Conservation (phyloP, 2,113 vertebrate species). For the Syrmaticus mikado region DNA sequence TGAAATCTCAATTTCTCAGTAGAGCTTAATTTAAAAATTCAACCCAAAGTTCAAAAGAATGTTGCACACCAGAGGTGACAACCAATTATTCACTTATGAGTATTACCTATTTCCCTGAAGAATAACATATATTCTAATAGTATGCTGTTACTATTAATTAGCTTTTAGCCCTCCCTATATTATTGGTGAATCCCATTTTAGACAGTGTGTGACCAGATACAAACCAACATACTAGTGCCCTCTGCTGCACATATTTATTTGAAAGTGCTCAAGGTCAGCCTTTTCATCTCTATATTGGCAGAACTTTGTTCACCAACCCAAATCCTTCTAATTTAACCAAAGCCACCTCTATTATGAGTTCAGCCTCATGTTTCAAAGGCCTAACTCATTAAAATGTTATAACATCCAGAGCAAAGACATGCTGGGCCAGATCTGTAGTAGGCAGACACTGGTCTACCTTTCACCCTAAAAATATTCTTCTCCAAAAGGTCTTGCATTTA, state of each 20-base stretch:
- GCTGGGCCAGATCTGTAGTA: fast-evolving
- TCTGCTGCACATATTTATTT: not conserved
- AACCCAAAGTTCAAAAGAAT: not conserved
- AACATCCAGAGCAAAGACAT: not conserved
- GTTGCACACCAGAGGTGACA: not conserved
- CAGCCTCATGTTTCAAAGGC: not conserved
- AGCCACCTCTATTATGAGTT: not conserved
- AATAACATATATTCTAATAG: not conserved
- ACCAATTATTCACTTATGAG: not conserved
- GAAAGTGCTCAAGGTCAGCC: not conserved
- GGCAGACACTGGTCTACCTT: not conserved
- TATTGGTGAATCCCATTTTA: not conserved
- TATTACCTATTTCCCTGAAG: not conserved
- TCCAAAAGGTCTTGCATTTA: not conserved
- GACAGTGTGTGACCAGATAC: not conserved
- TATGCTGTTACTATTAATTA: not conserved
- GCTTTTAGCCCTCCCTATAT: not conserved
- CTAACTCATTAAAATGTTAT: not conserved
- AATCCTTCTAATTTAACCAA: not conserved
- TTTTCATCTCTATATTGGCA: not conserved
- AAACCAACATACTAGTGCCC: not conserved
- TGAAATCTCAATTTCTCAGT: not conserved
- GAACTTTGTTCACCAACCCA: not conserved
- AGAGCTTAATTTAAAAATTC: not conserved
- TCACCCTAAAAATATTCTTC: not conserved